Evolutionary conservation across 2,113 vertebrate genomes (phyloP), one percentile per base, ranked within the genome.

Genomic region (Megaptera novaeangliae): DNA sequence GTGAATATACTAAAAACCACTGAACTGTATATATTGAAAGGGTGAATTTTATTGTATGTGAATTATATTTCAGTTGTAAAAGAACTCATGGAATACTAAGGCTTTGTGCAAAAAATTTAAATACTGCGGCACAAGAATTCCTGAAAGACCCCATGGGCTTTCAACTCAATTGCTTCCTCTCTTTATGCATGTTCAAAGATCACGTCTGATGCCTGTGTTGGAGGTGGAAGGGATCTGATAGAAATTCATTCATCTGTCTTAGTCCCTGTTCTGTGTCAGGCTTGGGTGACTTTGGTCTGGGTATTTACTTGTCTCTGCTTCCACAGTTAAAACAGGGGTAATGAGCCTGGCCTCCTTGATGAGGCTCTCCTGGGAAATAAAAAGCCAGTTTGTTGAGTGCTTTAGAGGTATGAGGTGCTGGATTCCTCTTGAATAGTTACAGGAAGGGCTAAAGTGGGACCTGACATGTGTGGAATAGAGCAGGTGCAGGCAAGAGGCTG

Each of bases 261-360:
- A 21, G 18, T 44, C 25, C 12, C 23, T 68, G 34, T 55, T 95
- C 68, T 75, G 23, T 82, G 66, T 78, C 85, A 95, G 34, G 31
- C n/a, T n/a, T 34, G 18, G 29, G 21, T 93, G 71, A 93, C 66
- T 88, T 96, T 84, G 49, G 36, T 80, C 39, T 13, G 74, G 25
- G 12, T 80, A 46, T 75, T 95, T 80, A n/a, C 41, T 82, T 69
- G 13, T 39, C 41, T 95, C 95, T 71, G 55, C 9, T 94, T 94
- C 31, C 63, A 21, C 4, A 17, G 61, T 91, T 81, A 87, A 81
- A 87, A 63, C 18, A 59, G 34, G 92, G 25, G 8, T 91, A 93
- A 95, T 74, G 63, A 93, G 77, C 71, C 36, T 92, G 85, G n/a
- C 39, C 78, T 92, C 61, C 41, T 80, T 83, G 92, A 88, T 64